Evolutionary conservation across 2,113 vertebrate species (phyloP).

Genomic region (Sinocyclocheilus anshuiensis): DNA sequence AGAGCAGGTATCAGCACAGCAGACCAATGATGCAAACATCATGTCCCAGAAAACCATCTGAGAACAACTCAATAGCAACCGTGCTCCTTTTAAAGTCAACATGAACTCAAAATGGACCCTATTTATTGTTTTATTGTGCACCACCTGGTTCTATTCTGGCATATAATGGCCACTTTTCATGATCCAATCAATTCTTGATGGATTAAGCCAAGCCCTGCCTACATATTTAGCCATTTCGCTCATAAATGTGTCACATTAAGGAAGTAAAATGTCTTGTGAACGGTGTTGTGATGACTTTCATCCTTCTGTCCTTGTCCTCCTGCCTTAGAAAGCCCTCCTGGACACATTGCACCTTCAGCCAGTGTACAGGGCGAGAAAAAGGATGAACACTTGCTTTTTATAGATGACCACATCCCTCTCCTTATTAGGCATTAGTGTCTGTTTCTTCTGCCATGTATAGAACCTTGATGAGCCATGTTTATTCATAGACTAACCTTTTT

Average conservation of each 20-base stretch:
- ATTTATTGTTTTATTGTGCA: neutral
- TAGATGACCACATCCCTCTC: constrained; percentile 81
- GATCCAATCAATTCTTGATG: neutral
- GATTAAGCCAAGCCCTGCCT: neutral
- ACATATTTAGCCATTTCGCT: neutral
- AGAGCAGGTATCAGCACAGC: constrained; percentile 66
- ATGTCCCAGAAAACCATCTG: constrained; percentile 65
- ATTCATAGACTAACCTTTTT: constrained; percentile 99
- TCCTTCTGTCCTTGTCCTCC: constrained; percentile 90
- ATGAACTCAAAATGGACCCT: neutral
- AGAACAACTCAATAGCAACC: constrained; percentile 54
- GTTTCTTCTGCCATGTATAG: constrained; percentile 86
- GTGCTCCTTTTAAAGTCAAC: neutral
- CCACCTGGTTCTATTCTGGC: neutral
- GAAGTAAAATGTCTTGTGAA: neutral
- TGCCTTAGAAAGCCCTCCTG: constrained; percentile 71
- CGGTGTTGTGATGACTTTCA: constrained; percentile 76
- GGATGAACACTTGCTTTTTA: constrained; percentile 84
- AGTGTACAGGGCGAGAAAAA: constrained; percentile 54
- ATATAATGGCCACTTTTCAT: neutral
- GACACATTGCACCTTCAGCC: constrained; percentile 65
- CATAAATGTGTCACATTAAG: neutral
- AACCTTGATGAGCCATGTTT: constrained; percentile 98
- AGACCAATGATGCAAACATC: constrained; percentile 67
- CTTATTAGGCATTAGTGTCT: constrained; percentile 96